A percentile compares a stretch with the other conserved stretches of the same genome.
phyloP scores from a whole-genome alignment of 1,140 invertebrate genomes.

The Acyrthosiphon pisum region DNA sequence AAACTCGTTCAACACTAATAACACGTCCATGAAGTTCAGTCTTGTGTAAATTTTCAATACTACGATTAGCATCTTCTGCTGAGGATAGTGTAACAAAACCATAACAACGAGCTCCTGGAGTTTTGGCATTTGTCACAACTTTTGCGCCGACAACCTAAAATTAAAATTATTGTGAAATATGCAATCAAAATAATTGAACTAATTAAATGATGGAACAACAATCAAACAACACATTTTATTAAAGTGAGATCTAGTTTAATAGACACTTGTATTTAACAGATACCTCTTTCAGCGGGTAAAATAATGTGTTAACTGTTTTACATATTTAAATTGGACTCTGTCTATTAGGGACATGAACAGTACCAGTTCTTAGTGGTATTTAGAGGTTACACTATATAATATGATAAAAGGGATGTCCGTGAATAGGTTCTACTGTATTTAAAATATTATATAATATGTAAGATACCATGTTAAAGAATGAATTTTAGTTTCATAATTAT shows the following conservation, averaged over 20 bases:
- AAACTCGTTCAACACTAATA: conserved; percentile 87
- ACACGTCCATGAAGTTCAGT: conserved; percentile 92
- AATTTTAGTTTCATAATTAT: too few relatives aligned
- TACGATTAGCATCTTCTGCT: conserved; percentile 85
- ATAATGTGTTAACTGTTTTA: neutral
- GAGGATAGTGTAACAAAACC: conserved; percentile 94
- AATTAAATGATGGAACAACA: neutral
- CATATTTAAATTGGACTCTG: too few relatives aligned
- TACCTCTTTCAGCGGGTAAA: neutral
- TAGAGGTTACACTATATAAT: too few relatives aligned
- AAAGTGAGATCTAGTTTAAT: too few relatives aligned
- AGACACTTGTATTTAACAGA: too few relatives aligned
- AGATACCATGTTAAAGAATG: too few relatives aligned
- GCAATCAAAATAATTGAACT: neutral
- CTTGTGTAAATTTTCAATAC: conserved; percentile 86
- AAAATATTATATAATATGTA: too few relatives aligned
- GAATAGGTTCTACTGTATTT: too few relatives aligned
- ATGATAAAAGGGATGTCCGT: too few relatives aligned
- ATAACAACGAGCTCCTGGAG: conserved; percentile 89
- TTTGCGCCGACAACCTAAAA: conserved; percentile 81
- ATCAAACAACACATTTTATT: neutral
- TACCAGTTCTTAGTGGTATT: too few relatives aligned
- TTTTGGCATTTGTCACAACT: conserved; percentile 93
- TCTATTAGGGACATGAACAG: too few relatives aligned
- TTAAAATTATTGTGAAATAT: conserved; percentile 1